Evolutionary conservation across 2,797 vertebrate species (phyloP).

Genomic region (Silurus aristotelis): DNA sequence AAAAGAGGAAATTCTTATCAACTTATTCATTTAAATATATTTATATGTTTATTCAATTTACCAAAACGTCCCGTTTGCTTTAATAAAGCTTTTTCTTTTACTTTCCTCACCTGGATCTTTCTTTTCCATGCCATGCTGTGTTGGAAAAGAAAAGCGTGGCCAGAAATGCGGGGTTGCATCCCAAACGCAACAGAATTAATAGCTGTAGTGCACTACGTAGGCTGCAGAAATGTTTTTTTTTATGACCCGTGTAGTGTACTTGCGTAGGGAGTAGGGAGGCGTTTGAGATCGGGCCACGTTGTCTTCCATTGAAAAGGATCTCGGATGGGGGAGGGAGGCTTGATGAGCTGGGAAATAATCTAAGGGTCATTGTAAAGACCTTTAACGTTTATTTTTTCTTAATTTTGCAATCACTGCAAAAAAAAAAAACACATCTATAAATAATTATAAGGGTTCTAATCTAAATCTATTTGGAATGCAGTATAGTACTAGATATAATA

Average conservation of each 20-base stretch:
- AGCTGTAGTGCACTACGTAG: background rate
- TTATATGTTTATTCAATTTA: background rate
- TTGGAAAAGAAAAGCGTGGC: slow-evolving; percentile 23
- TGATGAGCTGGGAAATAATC: background rate
- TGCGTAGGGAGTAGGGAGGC: background rate
- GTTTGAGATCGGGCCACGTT: slow-evolving; percentile 1
- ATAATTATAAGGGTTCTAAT: too few species aligned
- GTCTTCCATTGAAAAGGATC: slow-evolving; percentile 19
- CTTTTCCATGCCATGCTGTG: background rate
- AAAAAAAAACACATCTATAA: background rate
- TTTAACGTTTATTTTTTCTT: too few species aligned
- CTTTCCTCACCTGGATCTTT: background rate
- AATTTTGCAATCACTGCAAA: too few species aligned
- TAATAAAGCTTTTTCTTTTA: background rate
- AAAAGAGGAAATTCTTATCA: background rate
- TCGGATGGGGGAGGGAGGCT: slow-evolving; percentile 24
- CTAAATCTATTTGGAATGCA: background rate
- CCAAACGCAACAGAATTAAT: background rate
- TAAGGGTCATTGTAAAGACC: too few species aligned
- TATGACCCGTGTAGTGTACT: background rate
- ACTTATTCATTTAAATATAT: too few species aligned
- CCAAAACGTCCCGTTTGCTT: too few species aligned
- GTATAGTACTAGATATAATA: background rate
- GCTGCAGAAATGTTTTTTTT: background rate
- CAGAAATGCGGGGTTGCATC: background rate